These are phyloP conservation scores for Pachymerium ferrugineum DNA, from an alignment of 2,888 invertebrate genomes.

Conservation along the genomic window DNA sequence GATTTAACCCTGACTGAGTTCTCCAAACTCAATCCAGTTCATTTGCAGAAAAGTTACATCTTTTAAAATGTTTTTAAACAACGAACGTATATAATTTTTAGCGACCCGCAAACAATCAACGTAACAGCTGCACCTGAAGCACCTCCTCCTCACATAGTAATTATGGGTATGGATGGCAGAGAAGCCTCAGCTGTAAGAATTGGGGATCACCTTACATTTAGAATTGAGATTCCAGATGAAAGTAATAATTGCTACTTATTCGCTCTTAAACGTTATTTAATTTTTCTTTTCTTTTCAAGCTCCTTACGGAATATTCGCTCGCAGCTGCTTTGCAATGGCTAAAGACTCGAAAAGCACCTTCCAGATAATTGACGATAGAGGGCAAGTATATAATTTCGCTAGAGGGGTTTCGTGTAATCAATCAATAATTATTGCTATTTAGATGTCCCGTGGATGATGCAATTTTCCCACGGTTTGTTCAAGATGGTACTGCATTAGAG, in stretches of 20 bases:
- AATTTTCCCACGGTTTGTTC: constrained; percentile 87
- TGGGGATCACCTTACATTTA: constrained; percentile 88
- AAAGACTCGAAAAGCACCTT: constrained; percentile 93
- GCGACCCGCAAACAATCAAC: constrained; percentile 92
- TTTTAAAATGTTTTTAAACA: not conserved
- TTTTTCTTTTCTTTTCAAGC: constrained; percentile 54
- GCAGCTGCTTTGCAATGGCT: constrained; percentile 94
- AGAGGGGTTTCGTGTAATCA: not conserved
- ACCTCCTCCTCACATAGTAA: constrained; percentile 86
- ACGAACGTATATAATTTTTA: constrained; percentile 45
- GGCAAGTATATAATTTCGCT: constrained; percentile 52
- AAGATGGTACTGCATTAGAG: constrained; percentile 76
- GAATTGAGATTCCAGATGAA: constrained; percentile 93
- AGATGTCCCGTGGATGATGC: constrained; percentile 87
- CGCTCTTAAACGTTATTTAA: not conserved
- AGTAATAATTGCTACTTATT: constrained; percentile 60
- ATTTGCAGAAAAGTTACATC: no score
- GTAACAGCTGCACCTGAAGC: constrained; percentile 93
- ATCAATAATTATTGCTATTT: constrained; percentile 37
- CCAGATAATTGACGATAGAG: constrained; percentile 92
- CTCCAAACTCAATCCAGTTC: no score
- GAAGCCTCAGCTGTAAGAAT: constrained; percentile 93
- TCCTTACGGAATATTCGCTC: constrained; percentile 90
- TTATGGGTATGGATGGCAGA: constrained; percentile 74
- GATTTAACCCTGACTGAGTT: no score